Evolutionary conservation across 2,888 invertebrate species (phyloP).

Genomic region (Thera obeliscata): DNA sequence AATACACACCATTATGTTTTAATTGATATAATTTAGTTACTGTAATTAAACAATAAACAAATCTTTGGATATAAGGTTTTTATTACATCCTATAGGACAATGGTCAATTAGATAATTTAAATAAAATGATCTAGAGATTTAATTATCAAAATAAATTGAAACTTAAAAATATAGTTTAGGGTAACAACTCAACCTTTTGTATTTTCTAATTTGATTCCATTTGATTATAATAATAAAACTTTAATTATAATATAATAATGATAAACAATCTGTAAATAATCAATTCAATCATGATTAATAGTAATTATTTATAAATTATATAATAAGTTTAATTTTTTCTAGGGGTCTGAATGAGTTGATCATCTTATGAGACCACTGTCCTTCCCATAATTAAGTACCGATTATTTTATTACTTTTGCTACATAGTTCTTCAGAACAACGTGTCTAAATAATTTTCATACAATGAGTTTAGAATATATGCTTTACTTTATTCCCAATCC

Average conservation of each 20-base stretch:
- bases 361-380: slow-evolving; percentile 47
- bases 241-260: background rate
- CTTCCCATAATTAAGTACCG: slow-evolving; percentile 51
- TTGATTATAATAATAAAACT: slow-evolving; percentile 13
- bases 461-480: slow-evolving; percentile 80
- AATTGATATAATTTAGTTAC: slow-evolving; percentile 74
- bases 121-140: slow-evolving; percentile 3
- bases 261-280: background rate
- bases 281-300: slow-evolving; percentile 20
- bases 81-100: slow-evolving; percentile 53
- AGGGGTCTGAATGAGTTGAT: slow-evolving; percentile 8
- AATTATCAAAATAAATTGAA: background rate
- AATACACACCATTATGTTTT: slow-evolving; percentile 53
- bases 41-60: slow-evolving; percentile 76
- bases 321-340: background rate
- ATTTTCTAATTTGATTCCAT: slow-evolving; percentile 9
- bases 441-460: slow-evolving; percentile 61
- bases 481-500: slow-evolving; percentile 61
- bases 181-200: background rate
- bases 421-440: slow-evolving; percentile 51
- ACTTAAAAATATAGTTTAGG: background rate
- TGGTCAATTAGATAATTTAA: slow-evolving; percentile 24
- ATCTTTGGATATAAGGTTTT: slow-evolving; percentile 73
- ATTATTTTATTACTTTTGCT: slow-evolving; percentile 46
- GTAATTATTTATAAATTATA: slow-evolving; percentile 5